These are phyloP conservation scores for Saturnia japonica DNA, from an alignment of 2,888 invertebrate genomes.

Conservation along the genomic window DNA sequence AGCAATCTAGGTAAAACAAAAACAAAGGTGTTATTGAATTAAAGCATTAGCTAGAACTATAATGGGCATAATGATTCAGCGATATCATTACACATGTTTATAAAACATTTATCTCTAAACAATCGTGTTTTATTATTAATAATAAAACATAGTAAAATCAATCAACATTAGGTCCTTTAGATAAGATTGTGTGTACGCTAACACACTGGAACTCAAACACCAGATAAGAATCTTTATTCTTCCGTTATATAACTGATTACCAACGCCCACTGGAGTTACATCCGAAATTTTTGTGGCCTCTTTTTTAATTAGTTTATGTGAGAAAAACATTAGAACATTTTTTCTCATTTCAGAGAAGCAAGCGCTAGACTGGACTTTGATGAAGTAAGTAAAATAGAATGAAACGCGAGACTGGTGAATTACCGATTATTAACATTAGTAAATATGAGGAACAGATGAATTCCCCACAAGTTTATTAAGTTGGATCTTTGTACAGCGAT, in stretches of 20 bases:
- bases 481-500: no score
- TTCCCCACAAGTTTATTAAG: no score
- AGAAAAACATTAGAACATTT: background rate
- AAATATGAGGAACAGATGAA: no score
- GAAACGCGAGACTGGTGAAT: no score
- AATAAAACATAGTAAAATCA: background rate
- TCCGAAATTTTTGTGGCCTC: conserved; percentile 8
- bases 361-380: no score
- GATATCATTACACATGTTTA: background rate
- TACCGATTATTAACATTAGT: no score
- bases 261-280: background rate
- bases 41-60: background rate
- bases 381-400: no score
- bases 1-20: background rate
- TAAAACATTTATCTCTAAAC: background rate
- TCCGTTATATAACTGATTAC: conserved; percentile 8
- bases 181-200: background rate
- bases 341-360: no score
- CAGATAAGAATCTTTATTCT: conserved; percentile 8
- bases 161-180: background rate
- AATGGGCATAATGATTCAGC: background rate
- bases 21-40: background rate
- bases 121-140: background rate
- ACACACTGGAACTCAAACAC: background rate
- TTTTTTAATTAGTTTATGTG: background rate